Base-by-base conservation (phyloP, 2,113 vertebrate genomes). In the Ciconia maguari region DNA sequence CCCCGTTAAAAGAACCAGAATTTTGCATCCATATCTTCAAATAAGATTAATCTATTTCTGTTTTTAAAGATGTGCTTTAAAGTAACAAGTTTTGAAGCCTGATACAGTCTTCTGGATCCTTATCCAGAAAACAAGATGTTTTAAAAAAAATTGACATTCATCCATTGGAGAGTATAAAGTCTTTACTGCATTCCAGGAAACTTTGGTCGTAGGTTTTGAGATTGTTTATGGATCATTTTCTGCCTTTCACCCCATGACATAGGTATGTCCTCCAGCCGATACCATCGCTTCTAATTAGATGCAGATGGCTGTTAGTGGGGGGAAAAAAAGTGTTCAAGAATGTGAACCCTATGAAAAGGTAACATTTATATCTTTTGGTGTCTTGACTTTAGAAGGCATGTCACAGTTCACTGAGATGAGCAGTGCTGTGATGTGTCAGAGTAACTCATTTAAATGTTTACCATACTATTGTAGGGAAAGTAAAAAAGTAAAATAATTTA, bases 221-320 rank as follows among this genome's bases (percentile, higher is more conserved):
- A 79, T 79, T 89, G 38, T 94, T 94, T 92, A 76, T 91, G 65
- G 64, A 87, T 96, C 83, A 66, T 93, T 96, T 97, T 97, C 85
- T 2, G 3, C 44, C 79, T 96, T 97, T 96, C 32, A n/a, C 91
- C 81, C 68, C 42, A 44, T 96, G 93, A 94, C 61, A 58, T 85
- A 80, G 83, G 54, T 94, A 76, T 96, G 80, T 96, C 96, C 69
- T 93, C 71, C 85, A 94, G 25, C 44, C 94, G 94, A 96, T 94
- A 87, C 57, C 71, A 90, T 93, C 76, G 61, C 62, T 92, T 90
- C 74, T 97, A 96, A 96, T 96, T 90, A 96, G 52, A 76, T 93
- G 61, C 89, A 97, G 83, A 78, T 96, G 95, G 34, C 51, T 94
- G 42, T 93, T 89, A 64, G 83, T 44, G 55, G 22, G 42, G 21